Evolutionary conservation across 2,113 vertebrate genomes (phyloP).

Genomic region (Protobothrops mucrosquamatus): DNA sequence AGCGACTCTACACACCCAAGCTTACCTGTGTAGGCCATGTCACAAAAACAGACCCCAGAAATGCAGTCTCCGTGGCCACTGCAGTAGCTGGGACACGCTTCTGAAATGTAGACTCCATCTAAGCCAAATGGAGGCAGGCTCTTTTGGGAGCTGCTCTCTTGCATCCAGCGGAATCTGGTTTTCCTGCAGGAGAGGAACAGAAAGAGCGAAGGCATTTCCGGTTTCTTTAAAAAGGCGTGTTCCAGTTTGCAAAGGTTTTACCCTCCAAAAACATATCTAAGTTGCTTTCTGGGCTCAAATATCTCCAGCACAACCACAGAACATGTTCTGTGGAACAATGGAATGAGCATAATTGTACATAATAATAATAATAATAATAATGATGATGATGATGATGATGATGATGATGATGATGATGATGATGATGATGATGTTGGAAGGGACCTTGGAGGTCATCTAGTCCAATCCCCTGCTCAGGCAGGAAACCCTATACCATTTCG

Average conservation of each 20-base stretch:
- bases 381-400: too few relatives aligned
- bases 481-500: too few relatives aligned
- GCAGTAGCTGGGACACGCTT: constrained; percentile 93
- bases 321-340: background rate
- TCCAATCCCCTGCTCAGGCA: too few relatives aligned
- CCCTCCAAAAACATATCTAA: background rate
- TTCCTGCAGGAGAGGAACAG: constrained; percentile 76
- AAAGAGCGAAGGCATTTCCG: rapidly evolving
- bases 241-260: background rate
- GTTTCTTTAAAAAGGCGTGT: background rate
- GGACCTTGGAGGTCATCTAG: too few relatives aligned
- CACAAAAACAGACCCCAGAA: constrained; percentile 96
- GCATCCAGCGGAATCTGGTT: constrained; percentile 97
- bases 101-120: constrained; percentile 95
- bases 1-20: rapidly evolving
- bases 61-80: constrained; percentile 93
- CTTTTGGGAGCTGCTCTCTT: constrained; percentile 89
- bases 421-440: too few relatives aligned
- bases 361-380: too few relatives aligned
- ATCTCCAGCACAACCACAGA: background rate
- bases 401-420: too few relatives aligned
- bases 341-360: background rate
- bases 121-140: constrained; percentile 86
- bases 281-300: background rate
- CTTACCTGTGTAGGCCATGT: constrained; percentile 92